Conservation (phyloP, 2,888 invertebrate genomes). For the Eubasilissa splendida region DNA sequence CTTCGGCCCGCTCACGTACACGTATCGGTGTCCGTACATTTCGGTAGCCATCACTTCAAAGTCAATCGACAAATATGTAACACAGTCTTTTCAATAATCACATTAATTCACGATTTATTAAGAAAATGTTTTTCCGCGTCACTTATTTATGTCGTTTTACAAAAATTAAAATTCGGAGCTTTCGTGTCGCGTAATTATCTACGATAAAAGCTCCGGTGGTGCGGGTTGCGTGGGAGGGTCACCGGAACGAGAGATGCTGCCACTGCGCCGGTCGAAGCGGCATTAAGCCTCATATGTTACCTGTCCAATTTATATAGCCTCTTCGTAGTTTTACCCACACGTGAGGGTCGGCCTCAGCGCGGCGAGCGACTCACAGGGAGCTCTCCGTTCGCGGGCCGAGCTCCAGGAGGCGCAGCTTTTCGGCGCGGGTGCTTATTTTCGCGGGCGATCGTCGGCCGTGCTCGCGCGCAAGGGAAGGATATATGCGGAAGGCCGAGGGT, state of each 20-base stretch:
- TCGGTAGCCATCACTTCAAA: slow-evolving; percentile 66
- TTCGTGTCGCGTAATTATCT: slow-evolving; percentile 44
- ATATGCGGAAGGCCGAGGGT: background rate
- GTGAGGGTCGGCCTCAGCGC: slow-evolving; percentile 62
- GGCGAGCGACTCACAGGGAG: background rate
- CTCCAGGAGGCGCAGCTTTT: background rate
- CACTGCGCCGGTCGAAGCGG: slow-evolving; percentile 64
- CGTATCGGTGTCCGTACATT: slow-evolving; percentile 71
- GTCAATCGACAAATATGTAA: background rate
- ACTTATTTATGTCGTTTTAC: background rate
- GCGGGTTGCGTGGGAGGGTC: slow-evolving; percentile 5
- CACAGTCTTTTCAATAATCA: too few species aligned
- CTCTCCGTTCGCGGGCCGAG: slow-evolving; percentile 2
- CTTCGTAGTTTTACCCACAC: slow-evolving; percentile 63
- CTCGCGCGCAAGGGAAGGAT: background rate
- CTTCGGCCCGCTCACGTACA: slow-evolving; percentile 62
- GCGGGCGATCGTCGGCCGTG: background rate
- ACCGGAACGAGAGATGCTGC: slow-evolving; percentile 29
- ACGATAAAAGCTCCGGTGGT: slow-evolving; percentile 38
- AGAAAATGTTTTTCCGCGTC: background rate
- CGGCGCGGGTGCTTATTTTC: background rate
- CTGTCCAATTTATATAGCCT: slow-evolving; percentile 68
- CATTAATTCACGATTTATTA: too few species aligned
- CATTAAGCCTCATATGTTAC: slow-evolving; percentile 67
- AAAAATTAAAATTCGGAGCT: background rate